A percentile compares a stretch with the other conserved stretches of the same genome.
Evolutionary conservation across 2,113 vertebrate species (phyloP).

Genomic region (Crotalus viridis): DNA sequence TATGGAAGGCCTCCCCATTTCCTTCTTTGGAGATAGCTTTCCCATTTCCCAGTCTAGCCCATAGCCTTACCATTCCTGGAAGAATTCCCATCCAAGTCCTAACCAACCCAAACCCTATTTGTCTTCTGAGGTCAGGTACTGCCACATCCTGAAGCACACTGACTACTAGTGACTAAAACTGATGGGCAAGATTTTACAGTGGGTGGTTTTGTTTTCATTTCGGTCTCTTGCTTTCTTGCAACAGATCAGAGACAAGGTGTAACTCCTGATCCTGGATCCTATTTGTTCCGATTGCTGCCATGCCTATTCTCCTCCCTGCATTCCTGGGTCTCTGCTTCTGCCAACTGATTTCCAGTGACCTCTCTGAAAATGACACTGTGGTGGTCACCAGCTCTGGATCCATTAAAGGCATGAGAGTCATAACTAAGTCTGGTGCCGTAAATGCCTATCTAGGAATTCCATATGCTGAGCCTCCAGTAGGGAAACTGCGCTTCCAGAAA

Average conservation of each 20-base stretch:
- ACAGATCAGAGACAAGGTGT: background rate
- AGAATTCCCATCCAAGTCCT: background rate
- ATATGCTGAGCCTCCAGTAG: constrained; percentile 45
- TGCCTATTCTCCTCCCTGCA: background rate
- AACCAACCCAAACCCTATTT: background rate
- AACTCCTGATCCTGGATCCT: too few species aligned
- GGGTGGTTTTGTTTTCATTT: background rate
- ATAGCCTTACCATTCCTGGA: background rate
- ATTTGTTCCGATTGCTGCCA: background rate
- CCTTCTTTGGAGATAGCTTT: background rate
- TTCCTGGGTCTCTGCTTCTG: background rate
- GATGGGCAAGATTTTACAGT: background rate
- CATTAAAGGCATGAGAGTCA: constrained; percentile 63
- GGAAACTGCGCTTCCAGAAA: constrained; percentile 40
- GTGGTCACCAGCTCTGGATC: constrained; percentile 64
- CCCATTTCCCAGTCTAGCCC: background rate
- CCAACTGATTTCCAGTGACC: too few species aligned
- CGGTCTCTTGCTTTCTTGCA: background rate
- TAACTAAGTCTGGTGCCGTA: constrained; percentile 28
- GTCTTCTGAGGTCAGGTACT: background rate
- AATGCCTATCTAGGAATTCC: constrained; percentile 48
- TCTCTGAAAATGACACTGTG: constrained; percentile 47
- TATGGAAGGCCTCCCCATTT: background rate
- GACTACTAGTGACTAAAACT: background rate
- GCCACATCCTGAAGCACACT: background rate